Evolutionary conservation across 2,888 invertebrate species (phyloP).

Genomic region (Xiphydria camelus): DNA sequence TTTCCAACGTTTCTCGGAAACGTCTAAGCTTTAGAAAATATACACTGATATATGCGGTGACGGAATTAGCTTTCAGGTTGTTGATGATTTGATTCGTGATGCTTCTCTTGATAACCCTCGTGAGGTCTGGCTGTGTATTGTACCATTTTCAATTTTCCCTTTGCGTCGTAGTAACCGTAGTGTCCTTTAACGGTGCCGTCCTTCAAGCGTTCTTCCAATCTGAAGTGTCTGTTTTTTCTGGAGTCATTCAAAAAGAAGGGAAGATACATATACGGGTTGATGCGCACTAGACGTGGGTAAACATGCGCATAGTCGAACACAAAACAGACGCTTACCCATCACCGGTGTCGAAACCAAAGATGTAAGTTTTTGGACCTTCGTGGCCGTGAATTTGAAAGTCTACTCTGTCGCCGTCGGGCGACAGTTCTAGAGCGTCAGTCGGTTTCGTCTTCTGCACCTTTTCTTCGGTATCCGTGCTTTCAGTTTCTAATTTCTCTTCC

Average conservation of each 20-base stretch:
- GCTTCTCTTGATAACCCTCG: conserved; percentile 66
- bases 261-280: neutral
- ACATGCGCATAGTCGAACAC: conserved; percentile 1
- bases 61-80: conserved; percentile 2
- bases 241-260: no score
- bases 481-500: conserved; percentile 19
- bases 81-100: conserved; percentile 36
- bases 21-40: no score
- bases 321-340: conserved; percentile 68
- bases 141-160: conserved; percentile 75
- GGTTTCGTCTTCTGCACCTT: neutral
- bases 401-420: conserved; percentile 60
- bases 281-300: conserved; percentile 7
- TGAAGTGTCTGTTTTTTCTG: conserved; percentile 80
- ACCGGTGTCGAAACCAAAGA: conserved; percentile 84
- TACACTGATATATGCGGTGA: no score
- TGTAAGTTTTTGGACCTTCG: conserved; percentile 79
- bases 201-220: conserved; percentile 77
- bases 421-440: conserved; percentile 19
- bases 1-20: no score
- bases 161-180: conserved; percentile 78
- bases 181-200: conserved; percentile 78
- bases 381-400: conserved; percentile 83
- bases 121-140: conserved; percentile 76
- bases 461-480: conserved; percentile 11